phyloP scores from a whole-genome alignment of 2,888 invertebrate species.

The Belgica antarctica region DNA sequence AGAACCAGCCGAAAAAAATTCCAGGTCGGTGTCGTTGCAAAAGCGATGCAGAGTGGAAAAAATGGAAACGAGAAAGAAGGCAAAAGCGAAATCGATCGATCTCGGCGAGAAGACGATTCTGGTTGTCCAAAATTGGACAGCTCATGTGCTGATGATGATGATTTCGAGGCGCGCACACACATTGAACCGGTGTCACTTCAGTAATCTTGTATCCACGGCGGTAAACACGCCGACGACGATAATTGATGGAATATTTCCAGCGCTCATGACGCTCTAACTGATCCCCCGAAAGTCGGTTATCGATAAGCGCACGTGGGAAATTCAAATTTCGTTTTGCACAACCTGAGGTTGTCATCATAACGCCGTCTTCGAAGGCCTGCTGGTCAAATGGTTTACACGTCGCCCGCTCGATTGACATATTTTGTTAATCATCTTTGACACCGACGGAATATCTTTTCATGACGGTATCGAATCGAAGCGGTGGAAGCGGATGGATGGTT shows the following conservation, averaged over 20 bases:
- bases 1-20: not conserved
- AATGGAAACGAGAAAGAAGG: not conserved
- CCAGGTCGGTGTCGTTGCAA: not conserved
- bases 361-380: not conserved
- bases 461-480: not conserved
- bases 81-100: not conserved
- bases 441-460: not conserved
- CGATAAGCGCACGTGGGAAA: too few relatives aligned
- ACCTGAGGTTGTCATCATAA: not conserved
- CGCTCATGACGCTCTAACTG: too few relatives aligned
- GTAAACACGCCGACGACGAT: not conserved
- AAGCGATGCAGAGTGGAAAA: not conserved
- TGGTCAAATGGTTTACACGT: not conserved
- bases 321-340: too few relatives aligned
- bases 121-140: not conserved
- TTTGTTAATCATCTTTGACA: not conserved
- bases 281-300: too few relatives aligned
- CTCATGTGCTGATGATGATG: not conserved
- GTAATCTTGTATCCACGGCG: too few relatives aligned
- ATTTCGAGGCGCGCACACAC: not conserved
- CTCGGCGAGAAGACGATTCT: not conserved
- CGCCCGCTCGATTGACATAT: not conserved
- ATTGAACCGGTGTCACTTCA: too few relatives aligned
- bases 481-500: constrained; percentile 6
- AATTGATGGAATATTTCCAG: not conserved